Evolutionary conservation across 2,113 vertebrate genomes (phyloP).

Genomic region (Brachyhypopomus occidentalis): DNA sequence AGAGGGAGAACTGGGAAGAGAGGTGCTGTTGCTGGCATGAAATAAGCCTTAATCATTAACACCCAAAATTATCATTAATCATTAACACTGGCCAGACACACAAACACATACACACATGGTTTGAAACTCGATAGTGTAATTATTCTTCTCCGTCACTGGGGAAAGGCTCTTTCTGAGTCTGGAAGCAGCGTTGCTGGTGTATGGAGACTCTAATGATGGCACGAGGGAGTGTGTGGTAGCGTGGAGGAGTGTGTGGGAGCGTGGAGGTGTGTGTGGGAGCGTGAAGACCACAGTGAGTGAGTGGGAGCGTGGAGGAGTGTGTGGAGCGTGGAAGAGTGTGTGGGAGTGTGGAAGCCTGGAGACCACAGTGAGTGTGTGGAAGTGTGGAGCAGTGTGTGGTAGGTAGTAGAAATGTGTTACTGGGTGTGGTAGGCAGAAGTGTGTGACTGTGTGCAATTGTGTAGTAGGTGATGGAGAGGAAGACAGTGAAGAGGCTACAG

Average conservation of each 20-base stretch:
- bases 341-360: too few relatives aligned
- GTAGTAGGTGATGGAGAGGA: too few relatives aligned
- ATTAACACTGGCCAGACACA: slow-evolving; percentile 44
- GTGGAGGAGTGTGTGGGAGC: too few relatives aligned
- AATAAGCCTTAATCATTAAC: slow-evolving; percentile 40
- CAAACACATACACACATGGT: slow-evolving; percentile 57
- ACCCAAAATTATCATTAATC: slow-evolving; percentile 42
- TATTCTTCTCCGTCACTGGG: slow-evolving; percentile 37
- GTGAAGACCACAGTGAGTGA: too few relatives aligned
- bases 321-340: too few relatives aligned
- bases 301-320: too few relatives aligned
- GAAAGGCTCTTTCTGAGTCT: not conserved
- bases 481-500: slow-evolving; percentile 59
- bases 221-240: slow-evolving; percentile 47
- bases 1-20: slow-evolving; percentile 16
- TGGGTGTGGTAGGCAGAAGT: too few relatives aligned
- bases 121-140: slow-evolving; percentile 58
- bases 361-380: too few relatives aligned
- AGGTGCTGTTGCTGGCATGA: slow-evolving; percentile 26
- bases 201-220: slow-evolving; percentile 67
- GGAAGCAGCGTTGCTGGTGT: slow-evolving; percentile 49
- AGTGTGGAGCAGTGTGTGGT: too few relatives aligned
- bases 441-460: too few relatives aligned
- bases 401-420: too few relatives aligned
- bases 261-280: too few relatives aligned